phyloP scores from a whole-genome alignment of 2,888 invertebrate species.

The Malacosoma neustria region DNA sequence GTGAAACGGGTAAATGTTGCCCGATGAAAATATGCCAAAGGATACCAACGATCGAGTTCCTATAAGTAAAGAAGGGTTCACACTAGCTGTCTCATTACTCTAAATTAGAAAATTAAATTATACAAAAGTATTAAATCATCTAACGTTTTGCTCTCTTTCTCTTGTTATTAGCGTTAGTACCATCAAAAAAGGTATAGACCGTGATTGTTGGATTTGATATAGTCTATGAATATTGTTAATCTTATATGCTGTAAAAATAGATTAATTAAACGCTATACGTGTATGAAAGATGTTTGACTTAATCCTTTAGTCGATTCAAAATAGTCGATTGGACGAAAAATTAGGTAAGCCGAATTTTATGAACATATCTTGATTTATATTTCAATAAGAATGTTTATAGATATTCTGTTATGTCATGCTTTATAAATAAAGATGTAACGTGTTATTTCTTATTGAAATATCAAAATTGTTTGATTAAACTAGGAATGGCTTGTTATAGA shows the following conservation, averaged over 20 bases:
- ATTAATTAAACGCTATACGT: conserved; percentile 74
- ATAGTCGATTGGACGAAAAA: conserved; percentile 34
- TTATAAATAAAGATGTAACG: background rate
- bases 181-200: conserved; percentile 66
- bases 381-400: conserved; percentile 31
- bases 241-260: conserved; percentile 73
- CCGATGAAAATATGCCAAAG: conserved; percentile 2
- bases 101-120: conserved; percentile 38
- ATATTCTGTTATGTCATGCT: background rate
- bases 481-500: conserved; percentile 18
- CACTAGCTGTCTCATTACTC: conserved; percentile 36
- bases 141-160: conserved; percentile 66
- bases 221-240: conserved; percentile 75
- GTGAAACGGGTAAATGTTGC: too few relatives aligned
- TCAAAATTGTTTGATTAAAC: conserved; percentile 6
- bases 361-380: conserved; percentile 13
- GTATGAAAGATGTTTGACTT: conserved; percentile 66
- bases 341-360: conserved; percentile 55
- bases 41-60: conserved; percentile 39
- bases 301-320: conserved; percentile 41
- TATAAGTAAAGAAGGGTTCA: conserved; percentile 33
- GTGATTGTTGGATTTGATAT: conserved; percentile 75
- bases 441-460: conserved; percentile 29
- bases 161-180: conserved; percentile 70
- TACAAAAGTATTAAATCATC: conserved; percentile 41